Evolutionary conservation across 2,888 invertebrate genomes (phyloP), one percentile per base, ranked within the genome.

Genomic region (Synergus laeviventris): DNA sequence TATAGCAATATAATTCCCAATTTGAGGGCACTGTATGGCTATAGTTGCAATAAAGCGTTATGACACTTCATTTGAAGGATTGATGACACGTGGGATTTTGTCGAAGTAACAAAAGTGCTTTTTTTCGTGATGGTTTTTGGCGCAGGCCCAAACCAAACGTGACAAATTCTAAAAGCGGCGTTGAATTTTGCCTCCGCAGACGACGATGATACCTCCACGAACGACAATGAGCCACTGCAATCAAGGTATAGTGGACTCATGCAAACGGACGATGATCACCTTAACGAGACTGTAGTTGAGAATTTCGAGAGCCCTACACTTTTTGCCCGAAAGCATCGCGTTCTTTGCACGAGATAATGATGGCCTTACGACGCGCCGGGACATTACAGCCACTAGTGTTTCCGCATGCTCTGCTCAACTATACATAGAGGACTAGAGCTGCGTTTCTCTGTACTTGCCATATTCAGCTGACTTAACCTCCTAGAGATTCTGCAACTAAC

Each of bases 221-320:
- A 39, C 14, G 64, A 64, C 42, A 64, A 64, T 64, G 42, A 62
- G 62, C 16, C 62, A 64, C 21, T 64, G 64, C 64, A 64, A 64
- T 64, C 21, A 64, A 64, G 42, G 16, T 12, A 42, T 64, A 18
- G 18, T 64, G 14, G 38, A 64, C 42, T 45, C 45, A 16, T 45
- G 45, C 16, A 45, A 45, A n/a, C 45, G 45, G 45, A 64, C 18
- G 64, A 62, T 64, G 77, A 76, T 76, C 74, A 66, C 66, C 79
- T 79, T 79, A 78, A 79, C 76, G 74, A 79, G 81, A 75, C 78
- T 77, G 74, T 60, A 62, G 62, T 62, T 60, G 78, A 76, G 78
- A 76, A 77, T 76, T 73, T 76, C 76, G 79, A 76, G 75, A 36
- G 59, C 49, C 74, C 79, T 76, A 36, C 42, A 76, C 74, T 76